phyloP scores from a whole-genome alignment of 2,113 vertebrate species.

The Ancistrus triradiatus region DNA sequence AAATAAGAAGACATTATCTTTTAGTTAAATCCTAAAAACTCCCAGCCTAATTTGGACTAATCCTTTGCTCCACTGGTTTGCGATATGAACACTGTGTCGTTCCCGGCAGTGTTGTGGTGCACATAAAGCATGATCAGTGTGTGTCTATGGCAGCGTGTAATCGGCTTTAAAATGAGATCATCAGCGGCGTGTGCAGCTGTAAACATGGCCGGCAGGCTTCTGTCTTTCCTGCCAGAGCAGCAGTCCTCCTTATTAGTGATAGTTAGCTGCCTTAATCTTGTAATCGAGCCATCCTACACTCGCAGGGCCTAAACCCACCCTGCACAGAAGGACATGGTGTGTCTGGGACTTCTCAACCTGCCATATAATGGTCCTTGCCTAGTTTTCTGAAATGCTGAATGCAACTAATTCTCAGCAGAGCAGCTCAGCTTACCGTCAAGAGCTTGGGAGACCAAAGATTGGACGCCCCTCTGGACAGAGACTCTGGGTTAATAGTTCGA shows the following conservation, averaged over 20 bases:
- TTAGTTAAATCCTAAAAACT: neutral
- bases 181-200: slow-evolving; percentile 52
- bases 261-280: slow-evolving; percentile 48
- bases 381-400: slow-evolving; percentile 4
- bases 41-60: slow-evolving; percentile 15
- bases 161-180: slow-evolving; percentile 68
- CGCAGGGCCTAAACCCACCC: slow-evolving; percentile 8
- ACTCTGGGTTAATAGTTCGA: slow-evolving; percentile 22
- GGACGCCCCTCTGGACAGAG: no score
- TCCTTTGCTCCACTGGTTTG: slow-evolving; percentile 2
- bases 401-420: slow-evolving; percentile 4
- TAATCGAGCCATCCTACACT: slow-evolving; percentile 30
- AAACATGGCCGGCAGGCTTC: slow-evolving; percentile 58
- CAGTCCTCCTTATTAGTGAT: slow-evolving; percentile 39
- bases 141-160: slow-evolving; percentile 70
- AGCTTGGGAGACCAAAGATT: slow-evolving; percentile 9
- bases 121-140: slow-evolving; percentile 56
- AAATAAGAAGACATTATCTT: slow-evolving; percentile 4
- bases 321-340: slow-evolving; percentile 3
- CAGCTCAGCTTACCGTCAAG: slow-evolving; percentile 18
- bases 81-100: slow-evolving; percentile 41
- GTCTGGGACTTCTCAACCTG: slow-evolving; percentile 37
- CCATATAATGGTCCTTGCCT: slow-evolving; percentile 21
- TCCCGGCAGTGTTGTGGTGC: slow-evolving; percentile 44
- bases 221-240: slow-evolving; percentile 44